phyloP scores from a whole-genome alignment of 2,113 vertebrate genomes.

The Prunella fulvescens region DNA sequence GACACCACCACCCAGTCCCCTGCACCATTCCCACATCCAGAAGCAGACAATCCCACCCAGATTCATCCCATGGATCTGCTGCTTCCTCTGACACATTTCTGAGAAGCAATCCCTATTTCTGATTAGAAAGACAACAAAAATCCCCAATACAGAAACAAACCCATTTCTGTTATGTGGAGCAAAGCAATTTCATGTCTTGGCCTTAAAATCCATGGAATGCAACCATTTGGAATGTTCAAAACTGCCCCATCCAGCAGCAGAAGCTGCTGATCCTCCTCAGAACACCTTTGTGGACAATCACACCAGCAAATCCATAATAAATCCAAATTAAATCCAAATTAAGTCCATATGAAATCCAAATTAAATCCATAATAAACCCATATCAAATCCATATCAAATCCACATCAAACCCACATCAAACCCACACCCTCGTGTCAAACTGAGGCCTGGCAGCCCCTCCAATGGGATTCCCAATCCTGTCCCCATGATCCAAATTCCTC shows the following conservation, averaged over 20 bases:
- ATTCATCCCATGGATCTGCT: neutral
- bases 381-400: neutral
- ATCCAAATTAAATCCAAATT: neutral
- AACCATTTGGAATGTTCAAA: neutral
- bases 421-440: neutral
- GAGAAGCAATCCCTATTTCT: neutral
- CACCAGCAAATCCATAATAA: neutral
- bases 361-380: neutral
- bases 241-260: neutral
- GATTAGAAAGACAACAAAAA: neutral
- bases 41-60: neutral
- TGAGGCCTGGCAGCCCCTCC: neutral
- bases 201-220: neutral
- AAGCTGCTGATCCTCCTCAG: neutral
- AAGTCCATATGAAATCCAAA: neutral
- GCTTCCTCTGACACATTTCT: rapidly evolving
- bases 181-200: neutral
- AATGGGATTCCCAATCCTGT: neutral
- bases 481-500: neutral
- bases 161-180: neutral
- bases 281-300: neutral
- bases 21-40: neutral
- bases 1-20: neutral
- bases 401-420: neutral
- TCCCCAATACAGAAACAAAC: rapidly evolving